Percentiles rank a stretch among this genome's conserved stretches.
Conservation (phyloP, 53 echinoderm and acorn worm genomes). For the Crossaster papposus region DNA sequence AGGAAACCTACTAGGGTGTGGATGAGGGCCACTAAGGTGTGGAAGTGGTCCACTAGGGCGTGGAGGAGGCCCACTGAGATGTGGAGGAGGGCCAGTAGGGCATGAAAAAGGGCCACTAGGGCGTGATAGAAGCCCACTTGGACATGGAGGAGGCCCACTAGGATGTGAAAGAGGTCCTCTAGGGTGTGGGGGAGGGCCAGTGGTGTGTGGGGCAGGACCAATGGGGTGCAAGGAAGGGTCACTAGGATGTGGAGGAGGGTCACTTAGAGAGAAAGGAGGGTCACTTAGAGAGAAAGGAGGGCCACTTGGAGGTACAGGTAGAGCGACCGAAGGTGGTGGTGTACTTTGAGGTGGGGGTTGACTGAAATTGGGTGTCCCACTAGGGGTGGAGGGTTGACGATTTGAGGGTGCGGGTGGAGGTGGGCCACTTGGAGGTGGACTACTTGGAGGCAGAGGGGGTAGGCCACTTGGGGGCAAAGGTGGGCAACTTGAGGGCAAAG, state of each 20-base stretch:
- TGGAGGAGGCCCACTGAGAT: too few relatives aligned
- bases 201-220: conserved; percentile 9
- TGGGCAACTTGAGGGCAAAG: conserved; percentile 24
- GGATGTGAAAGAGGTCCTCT: conserved; percentile 10
- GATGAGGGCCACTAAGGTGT: conserved; percentile 9
- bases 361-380: neutral
- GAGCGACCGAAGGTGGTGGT: conserved; percentile 5
- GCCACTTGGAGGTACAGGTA: neutral
- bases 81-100: too few relatives aligned
- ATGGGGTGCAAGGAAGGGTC: neutral
- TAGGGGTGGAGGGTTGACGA: conserved; percentile 26
- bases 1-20: conserved; percentile 1
- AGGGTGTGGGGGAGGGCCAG: conserved; percentile 25
- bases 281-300: neutral
- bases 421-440: neutral
- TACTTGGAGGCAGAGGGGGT: conserved; percentile 10
- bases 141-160: too few relatives aligned
- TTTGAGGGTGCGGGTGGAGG: conserved; percentile 28
- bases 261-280: conserved; percentile 6
- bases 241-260: conserved; percentile 9
- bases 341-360: conserved; percentile 11
- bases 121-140: too few relatives aligned
- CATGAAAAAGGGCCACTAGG: too few relatives aligned
- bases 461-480: conserved; percentile 19
- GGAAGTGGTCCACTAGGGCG: conserved; percentile 4